Conservation (phyloP, 2,113 vertebrate species). For the Sturnus vulgaris region DNA sequence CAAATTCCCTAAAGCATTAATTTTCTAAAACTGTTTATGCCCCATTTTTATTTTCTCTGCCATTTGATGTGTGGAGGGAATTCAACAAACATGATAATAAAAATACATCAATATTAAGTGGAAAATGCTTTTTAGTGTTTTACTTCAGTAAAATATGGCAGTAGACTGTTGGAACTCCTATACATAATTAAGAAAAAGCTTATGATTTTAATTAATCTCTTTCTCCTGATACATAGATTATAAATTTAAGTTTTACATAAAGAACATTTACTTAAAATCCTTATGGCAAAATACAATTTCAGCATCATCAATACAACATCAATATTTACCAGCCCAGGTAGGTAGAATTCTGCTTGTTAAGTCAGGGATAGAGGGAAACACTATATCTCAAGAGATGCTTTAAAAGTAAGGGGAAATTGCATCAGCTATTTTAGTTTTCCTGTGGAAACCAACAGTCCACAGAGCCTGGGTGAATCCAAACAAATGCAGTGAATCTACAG, state of each 20-base stretch:
- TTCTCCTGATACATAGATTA: neutral
- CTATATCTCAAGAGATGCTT: neutral
- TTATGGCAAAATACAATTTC: neutral
- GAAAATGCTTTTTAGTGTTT: neutral
- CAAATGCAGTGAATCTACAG: neutral
- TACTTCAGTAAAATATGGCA: neutral
- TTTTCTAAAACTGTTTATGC: constrained; percentile 24
- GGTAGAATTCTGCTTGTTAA: neutral
- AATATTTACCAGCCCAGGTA: neutral
- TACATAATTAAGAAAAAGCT: constrained; percentile 1
- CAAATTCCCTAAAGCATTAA: constrained; percentile 40
- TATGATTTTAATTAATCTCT: neutral
- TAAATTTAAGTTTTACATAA: neutral
- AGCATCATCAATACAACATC: neutral
- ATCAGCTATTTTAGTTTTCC: neutral
- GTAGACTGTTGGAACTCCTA: neutral
- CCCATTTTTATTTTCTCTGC: neutral
- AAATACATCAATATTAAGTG: neutral
- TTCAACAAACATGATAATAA: neutral
- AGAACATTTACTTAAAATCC: neutral
- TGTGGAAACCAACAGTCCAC: neutral
- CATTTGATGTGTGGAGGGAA: neutral
- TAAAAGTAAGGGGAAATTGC: neutral
- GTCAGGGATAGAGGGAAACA: neutral
- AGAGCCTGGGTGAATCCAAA: neutral